A percentile compares a stretch with the other conserved stretches of the same genome.
phyloP scores from a whole-genome alignment of 2,888 invertebrate species.

The Malthinus seriepunctatus region DNA sequence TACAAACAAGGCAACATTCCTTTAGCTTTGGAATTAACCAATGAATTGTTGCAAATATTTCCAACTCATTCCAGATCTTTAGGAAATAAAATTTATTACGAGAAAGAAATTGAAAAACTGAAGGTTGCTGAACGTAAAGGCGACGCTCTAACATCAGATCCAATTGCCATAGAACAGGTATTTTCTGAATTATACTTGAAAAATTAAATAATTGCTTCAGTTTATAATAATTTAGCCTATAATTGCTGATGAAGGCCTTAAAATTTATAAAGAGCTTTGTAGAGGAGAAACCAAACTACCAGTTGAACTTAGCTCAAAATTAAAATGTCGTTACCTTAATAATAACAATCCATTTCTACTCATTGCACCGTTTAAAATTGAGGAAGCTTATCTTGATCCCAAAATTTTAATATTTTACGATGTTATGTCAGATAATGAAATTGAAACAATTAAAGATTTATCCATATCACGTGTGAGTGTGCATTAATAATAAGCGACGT shows the following conservation, averaged over 20 bases:
- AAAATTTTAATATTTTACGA: slow-evolving; percentile 85
- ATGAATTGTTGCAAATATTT: slow-evolving; percentile 78
- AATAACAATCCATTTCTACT: slow-evolving; percentile 70
- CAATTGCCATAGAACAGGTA: slow-evolving; percentile 44
- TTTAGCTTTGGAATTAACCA: slow-evolving; percentile 85
- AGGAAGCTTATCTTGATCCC: slow-evolving; percentile 76
- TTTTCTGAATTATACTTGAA: background rate
- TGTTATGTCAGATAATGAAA: slow-evolving; percentile 84
- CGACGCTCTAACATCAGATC: slow-evolving; percentile 66
- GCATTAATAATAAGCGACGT: background rate
- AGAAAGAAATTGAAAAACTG: slow-evolving; percentile 71
- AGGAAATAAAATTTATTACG: slow-evolving; percentile 91
- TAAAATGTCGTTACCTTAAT: slow-evolving; percentile 46
- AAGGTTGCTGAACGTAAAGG: slow-evolving; percentile 57
- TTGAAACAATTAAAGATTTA: slow-evolving; percentile 78
- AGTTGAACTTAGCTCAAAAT: background rate
- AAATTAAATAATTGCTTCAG: too few relatives aligned
- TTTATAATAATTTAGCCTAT: too few relatives aligned
- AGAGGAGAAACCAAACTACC: background rate
- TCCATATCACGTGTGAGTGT: slow-evolving; percentile 81
- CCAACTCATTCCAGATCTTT: slow-evolving; percentile 85
- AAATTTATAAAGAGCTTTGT: background rate
- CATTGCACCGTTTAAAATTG: slow-evolving; percentile 79
- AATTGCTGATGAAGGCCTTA: too few relatives aligned
- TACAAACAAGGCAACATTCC: slow-evolving; percentile 88